Evolutionary conservation across 2,797 vertebrate species (phyloP).

Genomic region (Craterocephalus amniculus): DNA sequence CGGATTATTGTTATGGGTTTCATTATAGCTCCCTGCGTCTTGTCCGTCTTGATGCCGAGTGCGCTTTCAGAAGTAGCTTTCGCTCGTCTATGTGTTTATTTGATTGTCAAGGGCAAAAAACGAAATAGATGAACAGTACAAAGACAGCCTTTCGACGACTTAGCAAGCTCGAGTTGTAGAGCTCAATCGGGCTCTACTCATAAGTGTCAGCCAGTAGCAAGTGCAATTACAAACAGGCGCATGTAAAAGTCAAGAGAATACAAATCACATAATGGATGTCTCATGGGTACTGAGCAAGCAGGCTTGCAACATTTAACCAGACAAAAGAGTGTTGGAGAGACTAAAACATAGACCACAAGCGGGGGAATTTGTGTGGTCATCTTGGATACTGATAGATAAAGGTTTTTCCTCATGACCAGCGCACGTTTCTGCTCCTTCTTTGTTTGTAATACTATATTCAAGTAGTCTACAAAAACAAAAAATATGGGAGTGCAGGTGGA

Average conservation of each 20-base stretch:
- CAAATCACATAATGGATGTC: constrained; percentile 76
- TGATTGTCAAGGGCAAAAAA: constrained; percentile 78
- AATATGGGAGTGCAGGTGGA: neutral
- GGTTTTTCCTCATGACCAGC: constrained; percentile 36
- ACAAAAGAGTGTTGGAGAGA: constrained; percentile 41
- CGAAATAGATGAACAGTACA: constrained; percentile 72
- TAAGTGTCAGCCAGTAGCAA: constrained; percentile 73
- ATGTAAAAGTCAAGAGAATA: constrained; percentile 82
- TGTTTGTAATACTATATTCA: constrained; percentile 6
- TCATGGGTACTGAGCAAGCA: constrained; percentile 50
- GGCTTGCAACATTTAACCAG: constrained; percentile 42
- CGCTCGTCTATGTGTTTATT: constrained; percentile 67
- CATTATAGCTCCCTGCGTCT: constrained; percentile 61
- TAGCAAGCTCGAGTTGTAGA: constrained; percentile 59
- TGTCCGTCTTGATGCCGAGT: constrained; percentile 66
- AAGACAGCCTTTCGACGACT: constrained; percentile 60
- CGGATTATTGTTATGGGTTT: constrained; percentile 70
- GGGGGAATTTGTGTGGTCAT: constrained; percentile 21
- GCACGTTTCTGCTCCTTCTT: constrained; percentile 24
- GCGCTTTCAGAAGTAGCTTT: constrained; percentile 66
- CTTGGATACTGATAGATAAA: constrained; percentile 27
- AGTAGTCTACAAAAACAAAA: constrained; percentile 11
- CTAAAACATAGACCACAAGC: constrained; percentile 34
- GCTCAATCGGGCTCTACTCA: constrained; percentile 68
- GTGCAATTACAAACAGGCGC: constrained; percentile 77